Percentiles rank a stretch among this genome's conserved stretches.
These are phyloP conservation scores for Brenthis hecate DNA, from an alignment of 2,888 invertebrate genomes.

Conservation along the genomic window DNA sequence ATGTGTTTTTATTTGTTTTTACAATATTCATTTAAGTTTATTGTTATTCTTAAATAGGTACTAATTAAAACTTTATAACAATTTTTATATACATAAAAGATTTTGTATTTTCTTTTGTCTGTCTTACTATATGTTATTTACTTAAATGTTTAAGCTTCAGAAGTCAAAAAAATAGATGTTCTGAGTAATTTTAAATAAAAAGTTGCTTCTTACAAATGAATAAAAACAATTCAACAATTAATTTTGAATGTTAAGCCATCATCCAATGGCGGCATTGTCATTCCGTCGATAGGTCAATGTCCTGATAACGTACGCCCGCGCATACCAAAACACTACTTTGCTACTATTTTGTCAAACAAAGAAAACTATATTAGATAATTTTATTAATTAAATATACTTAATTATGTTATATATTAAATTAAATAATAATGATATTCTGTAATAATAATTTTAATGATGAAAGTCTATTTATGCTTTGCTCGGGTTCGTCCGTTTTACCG, in stretches of 20 bases:
- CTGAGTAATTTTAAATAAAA: neutral
- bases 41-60: neutral
- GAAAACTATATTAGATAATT: neutral
- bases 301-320: slow-evolving; percentile 27
- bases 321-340: slow-evolving; percentile 22
- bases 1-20: slow-evolving; percentile 6
- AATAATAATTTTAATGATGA: neutral
- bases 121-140: too few species aligned
- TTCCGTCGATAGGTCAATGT: slow-evolving; percentile 24
- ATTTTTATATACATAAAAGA: too few species aligned
- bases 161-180: too few species aligned
- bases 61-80: neutral
- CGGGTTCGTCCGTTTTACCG: too few species aligned
- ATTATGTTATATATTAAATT: neutral
- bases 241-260: neutral
- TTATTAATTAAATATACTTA: too few species aligned
- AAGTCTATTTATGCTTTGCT: too few species aligned
- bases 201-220: neutral
- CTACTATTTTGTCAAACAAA: slow-evolving; percentile 17
- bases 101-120: too few species aligned
- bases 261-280: slow-evolving; percentile 14
- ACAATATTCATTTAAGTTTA: neutral
- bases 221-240: neutral
- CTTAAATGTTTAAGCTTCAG: too few species aligned
- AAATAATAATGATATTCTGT: neutral